Evolutionary conservation across 2,888 invertebrate genomes (phyloP), one percentile per base, ranked within the genome.

Genomic region (Microctonus hyperodae): DNA sequence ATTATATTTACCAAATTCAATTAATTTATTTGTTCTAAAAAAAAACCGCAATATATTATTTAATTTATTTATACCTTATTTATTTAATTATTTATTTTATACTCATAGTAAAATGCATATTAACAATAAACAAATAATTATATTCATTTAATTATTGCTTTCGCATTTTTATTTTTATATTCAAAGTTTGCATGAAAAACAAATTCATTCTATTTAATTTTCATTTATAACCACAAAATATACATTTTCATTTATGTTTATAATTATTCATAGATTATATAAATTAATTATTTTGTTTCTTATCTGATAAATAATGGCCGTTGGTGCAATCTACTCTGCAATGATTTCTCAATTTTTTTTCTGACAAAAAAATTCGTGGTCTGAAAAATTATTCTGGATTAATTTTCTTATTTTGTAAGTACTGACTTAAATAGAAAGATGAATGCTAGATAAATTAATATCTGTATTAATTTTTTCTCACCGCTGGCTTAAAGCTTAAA

Each of bases 231-330:
- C 11, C 35, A 11, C 7, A 35, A 10, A 7, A 35, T 35, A 40
- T 11, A 40, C 1, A 40, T 5, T 1, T 10, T 35, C 35, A 35
- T 1, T 35, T 5, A 35, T 35, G 35, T 35, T 9, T 57, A 61
- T 64, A 58, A 64, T 55, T 35, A 37, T 62, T 13, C 23, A 23
- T 50, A 53, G 53, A 51, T 31, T 48, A 31, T 50, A 68, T 50
- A 51, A 31, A 60, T 68, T 50, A 75, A 72, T 73, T 73, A 73
- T 67, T 73, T 77, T 73, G 78, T 78, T 72, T 80, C 72, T 79
- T 80, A 82, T 80, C 73, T 78, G 74, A 80, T 63, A 69, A 79
- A 79, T 81, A 81, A 81, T 79, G 81, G 81, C 81, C 82, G 80
- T 80, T 79, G 80, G 76, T 81, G 81, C 79, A 77, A 79, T 81